Evolutionary conservation across 2,888 invertebrate genomes (phyloP), one percentile per base, ranked within the genome.

Genomic region (Tridacna gigas): DNA sequence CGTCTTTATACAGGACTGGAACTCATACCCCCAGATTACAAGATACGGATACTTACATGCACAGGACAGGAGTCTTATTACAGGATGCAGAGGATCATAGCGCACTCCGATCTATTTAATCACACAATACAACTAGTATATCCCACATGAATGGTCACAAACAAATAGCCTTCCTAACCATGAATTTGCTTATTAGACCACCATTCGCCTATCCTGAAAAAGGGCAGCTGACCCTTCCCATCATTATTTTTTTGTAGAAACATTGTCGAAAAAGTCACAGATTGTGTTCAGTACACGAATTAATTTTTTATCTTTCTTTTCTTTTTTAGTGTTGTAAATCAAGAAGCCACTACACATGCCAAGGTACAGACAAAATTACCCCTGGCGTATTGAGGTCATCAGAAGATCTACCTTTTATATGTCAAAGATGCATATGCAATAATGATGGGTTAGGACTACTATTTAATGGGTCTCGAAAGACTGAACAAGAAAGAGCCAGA

Each of bases 51-150:
- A 48, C 3, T 81, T 2, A 13, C 65, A 7, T 76, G 78, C 47
- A n/a, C 76, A 13, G 69, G 65, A 74, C 79, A 65, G 48, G 78
- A 79, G 7, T n/a, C 51, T 2, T 81, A 45, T 11, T 81, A 78
- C 15, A 66, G 75, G 25, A 74, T 77, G 47, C 65, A 56, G 60
- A 26, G 60, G 12, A 47, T 84, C 20, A 73, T 81, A 9, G 84
- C 84, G n/a, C 4, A 79, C 26, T 84, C 81, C 0, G 20, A 48
- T n/a, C 25, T 81, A 1, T 74, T 84, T 0, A 84, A 79, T 47
- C 22, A 66, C 4, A 22, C 48, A 20, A 69, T 84, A 26, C 22
- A 78, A 2, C 45, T 71, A 0, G 67, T 84, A 0, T 81, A 81
- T 22, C 84, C 84, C 26, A 18, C 18, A 22, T 81, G 15, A 81